phyloP scores from a whole-genome alignment of 1,140 invertebrate genomes.

The Camponotus pennsylvanicus region DNA sequence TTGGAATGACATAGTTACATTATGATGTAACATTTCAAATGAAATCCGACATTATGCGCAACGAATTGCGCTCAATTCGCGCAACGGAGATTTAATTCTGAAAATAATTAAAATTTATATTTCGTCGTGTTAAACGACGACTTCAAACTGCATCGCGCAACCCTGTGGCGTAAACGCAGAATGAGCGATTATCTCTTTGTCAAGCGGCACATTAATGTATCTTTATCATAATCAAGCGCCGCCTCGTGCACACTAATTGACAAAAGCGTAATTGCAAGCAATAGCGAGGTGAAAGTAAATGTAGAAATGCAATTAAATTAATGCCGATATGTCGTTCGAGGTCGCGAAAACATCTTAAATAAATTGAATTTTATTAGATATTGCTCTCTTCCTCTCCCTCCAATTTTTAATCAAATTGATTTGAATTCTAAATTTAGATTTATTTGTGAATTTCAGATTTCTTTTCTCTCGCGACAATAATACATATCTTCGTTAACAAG shows the following conservation, averaged over 20 bases:
- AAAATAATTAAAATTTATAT: conserved; percentile 42
- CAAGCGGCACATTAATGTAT: conserved; percentile 63
- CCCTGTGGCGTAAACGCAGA: conserved; percentile 53
- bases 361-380: too few relatives aligned
- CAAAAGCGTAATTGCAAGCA: conserved; percentile 65
- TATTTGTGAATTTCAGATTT: too few relatives aligned
- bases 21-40: not conserved
- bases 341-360: not conserved
- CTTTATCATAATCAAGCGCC: conserved; percentile 75
- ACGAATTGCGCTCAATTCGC: not conserved
- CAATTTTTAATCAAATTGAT: too few relatives aligned
- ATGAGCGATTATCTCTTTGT: conserved; percentile 68
- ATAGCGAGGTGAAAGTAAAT: conserved; percentile 69
- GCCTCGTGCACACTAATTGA: conserved; percentile 69
- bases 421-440: too few relatives aligned
- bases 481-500: too few relatives aligned
- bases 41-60: not conserved
- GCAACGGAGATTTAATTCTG: not conserved
- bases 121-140: conserved; percentile 14
- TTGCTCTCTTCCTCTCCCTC: too few relatives aligned
- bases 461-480: too few relatives aligned
- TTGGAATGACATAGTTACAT: not conserved
- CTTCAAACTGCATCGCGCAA: conserved; percentile 25
- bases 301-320: conserved; percentile 61
- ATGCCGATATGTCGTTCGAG: conserved; percentile 38